Conservation (phyloP, 2,113 vertebrate species). For the Todiramphus saurophagus region DNA sequence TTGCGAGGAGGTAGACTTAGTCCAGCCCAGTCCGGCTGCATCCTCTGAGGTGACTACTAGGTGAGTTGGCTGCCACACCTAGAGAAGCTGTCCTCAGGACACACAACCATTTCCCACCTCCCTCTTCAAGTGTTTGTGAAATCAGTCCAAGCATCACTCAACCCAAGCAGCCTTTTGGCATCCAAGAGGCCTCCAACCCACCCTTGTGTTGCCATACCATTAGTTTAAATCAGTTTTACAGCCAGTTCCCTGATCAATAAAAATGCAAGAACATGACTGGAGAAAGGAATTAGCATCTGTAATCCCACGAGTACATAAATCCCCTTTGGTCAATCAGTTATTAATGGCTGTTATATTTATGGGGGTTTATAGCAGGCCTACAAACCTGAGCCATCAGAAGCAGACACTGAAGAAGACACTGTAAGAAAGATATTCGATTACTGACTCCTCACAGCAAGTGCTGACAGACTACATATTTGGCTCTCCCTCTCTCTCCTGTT, state of each 20-base stretch:
- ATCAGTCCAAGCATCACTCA: background rate
- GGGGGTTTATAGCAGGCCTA: conserved; percentile 58
- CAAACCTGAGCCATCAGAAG: conserved; percentile 42
- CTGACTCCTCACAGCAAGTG: conserved; percentile 1
- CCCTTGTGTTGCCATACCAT: background rate
- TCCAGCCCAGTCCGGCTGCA: rapidly evolving
- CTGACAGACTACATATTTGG: conserved; percentile 59
- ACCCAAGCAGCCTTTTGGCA: background rate
- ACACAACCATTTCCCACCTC: background rate
- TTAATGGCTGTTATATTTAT: conserved; percentile 57
- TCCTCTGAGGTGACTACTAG: background rate
- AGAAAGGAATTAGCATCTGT: conserved; percentile 48
- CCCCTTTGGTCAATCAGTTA: conserved; percentile 50
- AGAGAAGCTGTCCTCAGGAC: background rate
- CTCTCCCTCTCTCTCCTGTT: background rate
- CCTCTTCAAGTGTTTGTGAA: background rate
- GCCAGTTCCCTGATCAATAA: conserved; percentile 44
- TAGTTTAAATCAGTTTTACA: conserved; percentile 55
- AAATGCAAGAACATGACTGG: conserved; percentile 32
- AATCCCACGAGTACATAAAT: conserved; percentile 60
- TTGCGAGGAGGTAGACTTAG: background rate
- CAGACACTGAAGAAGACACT: background rate
- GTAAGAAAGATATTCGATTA: conserved; percentile 42
- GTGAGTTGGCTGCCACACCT: background rate
- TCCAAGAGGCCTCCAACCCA: background rate